Evolutionary conservation across 2,113 vertebrate species (phyloP).

Genomic region (Poeciliopsis prolifica): DNA sequence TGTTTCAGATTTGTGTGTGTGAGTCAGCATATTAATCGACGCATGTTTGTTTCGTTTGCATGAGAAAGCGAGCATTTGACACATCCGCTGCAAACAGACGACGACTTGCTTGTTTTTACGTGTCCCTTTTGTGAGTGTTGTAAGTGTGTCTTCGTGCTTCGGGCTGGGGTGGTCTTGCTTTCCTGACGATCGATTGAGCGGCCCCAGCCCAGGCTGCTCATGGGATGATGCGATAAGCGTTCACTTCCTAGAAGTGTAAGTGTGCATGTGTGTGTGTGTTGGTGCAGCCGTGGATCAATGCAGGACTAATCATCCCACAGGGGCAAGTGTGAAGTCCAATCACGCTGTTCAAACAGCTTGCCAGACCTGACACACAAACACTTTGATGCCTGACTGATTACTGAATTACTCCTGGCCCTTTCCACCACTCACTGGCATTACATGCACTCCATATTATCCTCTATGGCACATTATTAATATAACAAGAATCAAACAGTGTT

Average conservation of each 20-base stretch:
- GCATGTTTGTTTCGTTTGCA: conserved; percentile 13
- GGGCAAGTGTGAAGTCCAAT: conserved; percentile 68
- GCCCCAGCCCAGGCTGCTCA: conserved; percentile 53
- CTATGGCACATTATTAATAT: no score
- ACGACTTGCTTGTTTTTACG: conserved; percentile 13
- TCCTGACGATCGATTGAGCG: conserved; percentile 60
- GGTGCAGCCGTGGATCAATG: conserved; percentile 66
- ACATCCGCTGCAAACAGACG: conserved; percentile 12
- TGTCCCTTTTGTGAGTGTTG: conserved; percentile 10
- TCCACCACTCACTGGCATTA: conserved; percentile 18
- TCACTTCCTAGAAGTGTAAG: conserved; percentile 46
- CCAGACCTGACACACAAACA: conserved; percentile 56
- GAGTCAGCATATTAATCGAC: not conserved
- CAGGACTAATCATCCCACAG: conserved; percentile 71
- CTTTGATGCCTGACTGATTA: conserved; percentile 60
- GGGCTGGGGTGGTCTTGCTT: conserved; percentile 58
- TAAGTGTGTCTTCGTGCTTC: conserved; percentile 26
- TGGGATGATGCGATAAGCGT: conserved; percentile 74
- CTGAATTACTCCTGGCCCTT: conserved; percentile 39
- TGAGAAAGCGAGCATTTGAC: conserved; percentile 35
- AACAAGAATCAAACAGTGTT: not conserved
- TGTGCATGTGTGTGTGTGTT: conserved; percentile 13
- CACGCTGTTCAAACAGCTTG: conserved; percentile 68
- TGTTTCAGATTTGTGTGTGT: conserved; percentile 23
- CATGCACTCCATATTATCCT: conserved; percentile 6